Evolutionary conservation across 2,888 invertebrate species (phyloP), one percentile per base, ranked within the genome.

Genomic region (Dysmachus trigonus): DNA sequence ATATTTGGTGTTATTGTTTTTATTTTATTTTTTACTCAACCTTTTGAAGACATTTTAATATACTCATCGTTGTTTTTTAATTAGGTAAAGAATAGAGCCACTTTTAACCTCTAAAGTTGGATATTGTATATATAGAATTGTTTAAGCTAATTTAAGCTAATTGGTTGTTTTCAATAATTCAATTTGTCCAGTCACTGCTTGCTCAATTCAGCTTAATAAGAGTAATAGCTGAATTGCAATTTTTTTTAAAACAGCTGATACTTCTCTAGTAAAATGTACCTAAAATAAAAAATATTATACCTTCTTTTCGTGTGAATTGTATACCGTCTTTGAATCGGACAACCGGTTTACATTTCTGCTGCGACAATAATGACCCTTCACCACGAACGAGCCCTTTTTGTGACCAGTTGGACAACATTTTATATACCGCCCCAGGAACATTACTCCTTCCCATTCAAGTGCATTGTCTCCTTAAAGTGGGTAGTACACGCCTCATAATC

Each of bases 401-500:
- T 73, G 31, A 73, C 73, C 73, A 73, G 73, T 73, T 33, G 31
- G 33, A 15, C 73, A 73, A 31, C 31, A 33, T 41, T 41, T 41
- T 72, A 15, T 33, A 73, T 73, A 76, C 76, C 76, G 35, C 22
- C 76, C 38, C 38, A 35, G n/a, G 76, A 22, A 76, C 38, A 76
- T 38, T 41, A 76, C 33, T 76, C 35, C 76, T 77, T 77, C 22
- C 62, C 27, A 27, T 77, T 77, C 77, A 41, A 62, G 47, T 77
- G 47, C 47, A 38, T 77, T 77, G 77, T 77, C n/a, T 47, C 47
- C 62, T 3, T 77, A 77, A 77, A 77, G 77, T 77, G 77, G 77
- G 77, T 77, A 77, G 47, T 77, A 47, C 77, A 77, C 77, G 77
- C 77, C 77, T 77, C 77, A n/a, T 77, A 41, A 77, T 77, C 77